Evolutionary conservation across 2,797 vertebrate genomes (phyloP), one percentile per base, ranked within the genome.

Genomic region (Hippoglossus hippoglossus): DNA sequence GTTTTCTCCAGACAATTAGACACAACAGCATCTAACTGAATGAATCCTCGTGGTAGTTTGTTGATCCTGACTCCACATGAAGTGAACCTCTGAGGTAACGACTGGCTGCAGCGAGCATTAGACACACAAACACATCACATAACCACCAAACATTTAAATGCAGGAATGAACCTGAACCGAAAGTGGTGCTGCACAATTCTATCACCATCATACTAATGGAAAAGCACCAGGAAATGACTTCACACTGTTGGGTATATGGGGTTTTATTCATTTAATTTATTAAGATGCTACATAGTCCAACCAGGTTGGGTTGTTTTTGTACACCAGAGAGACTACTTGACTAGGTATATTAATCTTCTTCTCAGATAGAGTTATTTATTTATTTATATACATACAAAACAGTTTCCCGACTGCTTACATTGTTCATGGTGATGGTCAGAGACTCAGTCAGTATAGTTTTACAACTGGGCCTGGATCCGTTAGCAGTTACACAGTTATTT

Each of bases 221-320:
- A 41, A 41, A 13, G 36, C 34, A 59, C 25, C 28, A 94, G 86
- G 68, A 94, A 95, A 96, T 93, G 84, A 95, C 83, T 86, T 87
- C 81, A 94, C 93, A 93, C 81, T 28, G 55, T 92, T 92, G 83
- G 88, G 91, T 94, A 85, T 92, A 46, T 46, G 44, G 95, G 95
- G 93, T 92, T 97, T 97, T 96, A 97, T 96, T 98, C 94, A 95
- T 96, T 97, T 95, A 92, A 95, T 95, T 96, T 96, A 96, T 96
- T 93, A 95, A 96, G 96, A 97, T 97, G 96, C 96, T 98, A 98
- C 97, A 98, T 95, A 96, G 95, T 96, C 94, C 94, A 97, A 97
- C 96, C 96, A 95, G 93, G 94, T 96, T 95, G 95, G 95, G 79
- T 87, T 88, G 75, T 88, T 89, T 96, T 95, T 96, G 95, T 90